Evolutionary conservation across 1,140 invertebrate species (phyloP).

Genomic region (Calosoma granatense): DNA sequence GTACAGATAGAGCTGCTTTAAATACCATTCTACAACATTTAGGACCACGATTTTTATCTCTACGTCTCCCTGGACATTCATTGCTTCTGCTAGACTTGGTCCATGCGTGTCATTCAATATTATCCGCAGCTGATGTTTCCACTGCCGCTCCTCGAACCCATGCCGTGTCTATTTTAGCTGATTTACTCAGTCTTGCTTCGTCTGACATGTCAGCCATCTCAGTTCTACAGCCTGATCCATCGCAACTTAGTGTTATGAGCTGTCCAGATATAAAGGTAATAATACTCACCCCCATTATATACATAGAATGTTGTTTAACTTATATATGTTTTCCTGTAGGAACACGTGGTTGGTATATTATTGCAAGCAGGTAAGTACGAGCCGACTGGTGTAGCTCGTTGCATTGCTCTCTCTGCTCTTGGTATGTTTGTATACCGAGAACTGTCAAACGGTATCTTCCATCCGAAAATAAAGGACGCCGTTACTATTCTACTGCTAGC

Average conservation of each 20-base stretch:
- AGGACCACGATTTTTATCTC: constrained; percentile 73
- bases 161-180: constrained; percentile 83
- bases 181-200: constrained; percentile 66
- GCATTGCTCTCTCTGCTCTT: constrained; percentile 79
- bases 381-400: constrained; percentile 78
- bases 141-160: constrained; percentile 79
- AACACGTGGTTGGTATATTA: constrained; percentile 79
- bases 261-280: constrained; percentile 74
- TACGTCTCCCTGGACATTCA: constrained; percentile 80
- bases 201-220: constrained; percentile 64
- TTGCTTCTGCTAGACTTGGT: constrained; percentile 83
- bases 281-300: background rate
- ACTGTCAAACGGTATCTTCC: constrained; percentile 50
- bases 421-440: constrained; percentile 78
- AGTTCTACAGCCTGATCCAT: constrained; percentile 66
- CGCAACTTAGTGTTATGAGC: constrained; percentile 55
- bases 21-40: constrained; percentile 48
- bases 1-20: constrained; percentile 48
- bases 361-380: constrained; percentile 78
- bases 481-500: constrained; percentile 78
- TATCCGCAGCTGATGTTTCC: constrained; percentile 68
- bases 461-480: constrained; percentile 69
- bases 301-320: constrained; percentile 8
- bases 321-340: constrained; percentile 45
- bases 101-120: constrained; percentile 76